A percentile compares a stretch with the other conserved stretches of the same genome.
phyloP scores from a whole-genome alignment of 2,113 vertebrate genomes.

The Sitta europaea region DNA sequence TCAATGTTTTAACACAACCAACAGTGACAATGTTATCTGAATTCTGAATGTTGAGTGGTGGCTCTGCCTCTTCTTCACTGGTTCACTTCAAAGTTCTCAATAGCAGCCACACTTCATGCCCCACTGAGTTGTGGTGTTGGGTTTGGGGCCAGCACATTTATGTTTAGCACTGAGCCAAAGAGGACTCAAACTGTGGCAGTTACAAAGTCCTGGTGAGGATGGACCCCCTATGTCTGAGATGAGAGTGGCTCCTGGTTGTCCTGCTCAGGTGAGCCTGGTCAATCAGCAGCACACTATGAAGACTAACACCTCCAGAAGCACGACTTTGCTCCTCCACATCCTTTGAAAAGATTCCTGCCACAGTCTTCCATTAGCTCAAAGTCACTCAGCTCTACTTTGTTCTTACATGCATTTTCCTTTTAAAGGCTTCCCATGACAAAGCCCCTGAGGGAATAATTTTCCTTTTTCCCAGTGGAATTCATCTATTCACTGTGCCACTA shows the following conservation, averaged over 20 bases:
- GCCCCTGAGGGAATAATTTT: not conserved
- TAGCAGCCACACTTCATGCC: not conserved
- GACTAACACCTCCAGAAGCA: not conserved
- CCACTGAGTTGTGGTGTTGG: not conserved
- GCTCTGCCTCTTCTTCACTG: not conserved
- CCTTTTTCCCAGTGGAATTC: not conserved
- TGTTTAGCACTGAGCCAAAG: not conserved
- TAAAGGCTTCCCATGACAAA: not conserved
- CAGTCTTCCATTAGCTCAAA: not conserved
- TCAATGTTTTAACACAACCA: not conserved
- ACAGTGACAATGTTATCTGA: rapidly evolving
- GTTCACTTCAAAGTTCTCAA: not conserved
- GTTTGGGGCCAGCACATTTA: not conserved
- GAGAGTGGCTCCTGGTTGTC: not conserved
- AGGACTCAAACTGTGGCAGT: not conserved
- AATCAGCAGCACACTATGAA: not conserved
- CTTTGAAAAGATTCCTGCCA: not conserved
- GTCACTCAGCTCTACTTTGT: not conserved
- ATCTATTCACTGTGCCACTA: not conserved
- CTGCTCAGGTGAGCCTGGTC: not conserved
- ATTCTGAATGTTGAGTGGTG: too few species aligned
- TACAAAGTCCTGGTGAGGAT: not conserved
- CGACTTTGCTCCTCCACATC: not conserved
- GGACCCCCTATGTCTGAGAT: rapidly evolving
- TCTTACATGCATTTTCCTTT: not conserved